These are phyloP conservation scores for Noctua janthe DNA, from an alignment of 2,888 invertebrate genomes.

Conservation along the genomic window DNA sequence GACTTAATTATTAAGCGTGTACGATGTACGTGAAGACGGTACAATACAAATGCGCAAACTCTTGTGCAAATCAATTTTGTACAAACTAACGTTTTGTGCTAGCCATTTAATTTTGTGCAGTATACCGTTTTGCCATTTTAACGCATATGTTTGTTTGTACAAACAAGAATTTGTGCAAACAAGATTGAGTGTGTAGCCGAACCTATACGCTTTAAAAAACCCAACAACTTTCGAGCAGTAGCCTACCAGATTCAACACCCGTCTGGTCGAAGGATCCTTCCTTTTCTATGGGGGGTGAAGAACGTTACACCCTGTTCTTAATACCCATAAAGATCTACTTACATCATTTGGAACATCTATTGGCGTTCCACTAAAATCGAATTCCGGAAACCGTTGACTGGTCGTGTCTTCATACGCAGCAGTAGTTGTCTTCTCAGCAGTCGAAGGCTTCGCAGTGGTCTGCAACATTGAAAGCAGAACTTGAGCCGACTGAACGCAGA, in stretches of 20 bases:
- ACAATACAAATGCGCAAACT: too few species aligned
- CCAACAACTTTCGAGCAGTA: neutral
- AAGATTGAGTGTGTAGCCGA: too few species aligned
- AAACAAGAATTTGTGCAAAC: too few species aligned
- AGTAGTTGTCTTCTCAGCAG: neutral
- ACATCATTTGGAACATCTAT: conserved; percentile 21
- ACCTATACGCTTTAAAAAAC: neutral
- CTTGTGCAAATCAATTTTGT: too few species aligned
- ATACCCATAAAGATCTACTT: conserved; percentile 15
- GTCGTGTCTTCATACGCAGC: conserved; percentile 7
- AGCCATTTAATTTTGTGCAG: too few species aligned
- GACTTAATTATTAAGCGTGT: too few species aligned
- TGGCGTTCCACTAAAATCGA: conserved; percentile 26
- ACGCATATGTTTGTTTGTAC: too few species aligned
- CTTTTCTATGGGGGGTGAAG: neutral
- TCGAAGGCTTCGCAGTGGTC: neutral
- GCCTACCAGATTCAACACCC: too few species aligned
- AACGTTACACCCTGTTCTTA: neutral
- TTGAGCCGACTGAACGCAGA: neutral
- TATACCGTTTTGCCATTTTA: too few species aligned
- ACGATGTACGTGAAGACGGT: too few species aligned
- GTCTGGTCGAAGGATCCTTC: neutral
- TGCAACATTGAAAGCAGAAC: conserved; percentile 7
- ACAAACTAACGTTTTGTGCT: too few species aligned
- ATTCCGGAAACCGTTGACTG: conserved; percentile 11